These are phyloP conservation scores for Drosophila vallismaia DNA, from an alignment of 2,888 invertebrate species.

Conservation along the genomic window DNA sequence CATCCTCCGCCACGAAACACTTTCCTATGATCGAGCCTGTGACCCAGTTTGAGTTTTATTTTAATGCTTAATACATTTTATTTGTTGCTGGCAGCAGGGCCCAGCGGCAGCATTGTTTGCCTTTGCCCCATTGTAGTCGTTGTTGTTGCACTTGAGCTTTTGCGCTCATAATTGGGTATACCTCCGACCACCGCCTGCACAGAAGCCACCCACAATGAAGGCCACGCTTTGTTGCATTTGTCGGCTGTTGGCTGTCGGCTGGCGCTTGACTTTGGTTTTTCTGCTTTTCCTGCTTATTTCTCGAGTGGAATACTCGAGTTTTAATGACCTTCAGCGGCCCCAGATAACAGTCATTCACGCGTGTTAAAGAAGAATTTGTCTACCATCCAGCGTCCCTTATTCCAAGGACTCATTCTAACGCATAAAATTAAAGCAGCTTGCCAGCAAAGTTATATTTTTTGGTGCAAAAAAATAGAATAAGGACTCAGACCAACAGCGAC, in stretches of 20 bases:
- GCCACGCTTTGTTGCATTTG: conserved; percentile 62
- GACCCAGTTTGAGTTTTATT: conserved; percentile 76
- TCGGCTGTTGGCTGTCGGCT: conserved; percentile 8
- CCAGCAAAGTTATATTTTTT: conserved; percentile 32
- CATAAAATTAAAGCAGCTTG: conserved; percentile 61
- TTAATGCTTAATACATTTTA: conserved; percentile 67
- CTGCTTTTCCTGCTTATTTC: conserved; percentile 41
- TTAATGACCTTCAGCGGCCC: conserved; percentile 71
- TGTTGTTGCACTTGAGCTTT: conserved; percentile 72
- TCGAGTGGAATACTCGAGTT: conserved; percentile 66
- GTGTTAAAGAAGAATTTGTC: conserved; percentile 51
- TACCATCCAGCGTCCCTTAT: conserved; percentile 23
- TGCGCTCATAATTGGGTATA: conserved; percentile 74
- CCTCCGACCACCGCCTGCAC: conserved; percentile 14
- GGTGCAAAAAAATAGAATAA: not conserved
- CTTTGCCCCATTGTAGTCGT: conserved; percentile 47
- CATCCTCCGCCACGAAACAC: conserved; percentile 11
- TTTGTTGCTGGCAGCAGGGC: conserved; percentile 50
- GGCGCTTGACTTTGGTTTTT: conserved; percentile 45
- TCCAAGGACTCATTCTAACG: conserved; percentile 17
- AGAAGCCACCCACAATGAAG: conserved; percentile 25
- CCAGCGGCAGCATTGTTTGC: conserved; percentile 59
- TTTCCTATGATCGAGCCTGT: conserved; percentile 55
- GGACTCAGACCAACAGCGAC: conserved; percentile 16
- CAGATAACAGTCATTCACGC: conserved; percentile 69